A percentile compares a stretch with the other conserved stretches of the same genome.
These are phyloP conservation scores for Tenthredo mesomela DNA, from an alignment of 2,888 invertebrate genomes.

Conservation along the genomic window DNA sequence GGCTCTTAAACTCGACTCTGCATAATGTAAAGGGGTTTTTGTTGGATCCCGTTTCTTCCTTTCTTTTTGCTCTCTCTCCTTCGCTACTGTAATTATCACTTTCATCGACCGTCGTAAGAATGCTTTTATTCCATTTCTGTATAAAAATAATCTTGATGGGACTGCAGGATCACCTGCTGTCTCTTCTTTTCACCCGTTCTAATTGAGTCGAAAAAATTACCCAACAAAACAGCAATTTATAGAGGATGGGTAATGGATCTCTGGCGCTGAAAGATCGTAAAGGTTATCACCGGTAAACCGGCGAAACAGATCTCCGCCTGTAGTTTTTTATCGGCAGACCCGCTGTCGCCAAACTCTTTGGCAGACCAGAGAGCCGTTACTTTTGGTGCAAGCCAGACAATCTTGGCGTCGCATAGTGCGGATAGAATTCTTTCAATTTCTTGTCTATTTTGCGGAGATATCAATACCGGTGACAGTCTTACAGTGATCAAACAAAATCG, in stretches of 20 bases:
- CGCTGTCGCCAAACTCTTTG: conserved; percentile 61
- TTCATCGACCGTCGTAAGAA: background rate
- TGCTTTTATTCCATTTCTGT: background rate
- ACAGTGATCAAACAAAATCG: background rate
- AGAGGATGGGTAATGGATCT: conserved; percentile 58
- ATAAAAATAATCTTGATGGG: background rate
- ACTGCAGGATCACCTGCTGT: background rate
- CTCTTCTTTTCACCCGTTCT: background rate
- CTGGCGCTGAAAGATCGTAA: conserved; percentile 63
- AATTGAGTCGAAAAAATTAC: conserved; percentile 16
- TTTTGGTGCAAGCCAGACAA: conserved; percentile 20
- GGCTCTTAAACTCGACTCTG: background rate
- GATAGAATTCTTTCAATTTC: background rate
- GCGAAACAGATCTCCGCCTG: conserved; percentile 57
- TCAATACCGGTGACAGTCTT: background rate
- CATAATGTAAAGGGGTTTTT: conserved; percentile 17
- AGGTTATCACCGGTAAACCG: conserved; percentile 67
- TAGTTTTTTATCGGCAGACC: conserved; percentile 65
- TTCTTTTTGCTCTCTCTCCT: background rate
- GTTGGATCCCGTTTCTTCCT: background rate
- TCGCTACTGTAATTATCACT: background rate
- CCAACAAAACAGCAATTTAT: conserved; percentile 4
- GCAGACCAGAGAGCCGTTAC: conserved; percentile 40
- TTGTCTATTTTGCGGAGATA: background rate
- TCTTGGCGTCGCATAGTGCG: background rate